Evolutionary conservation across 2,113 vertebrate species (phyloP), one percentile per base, ranked within the genome.

Genomic region (Rhinolophus ferrumequinum): DNA sequence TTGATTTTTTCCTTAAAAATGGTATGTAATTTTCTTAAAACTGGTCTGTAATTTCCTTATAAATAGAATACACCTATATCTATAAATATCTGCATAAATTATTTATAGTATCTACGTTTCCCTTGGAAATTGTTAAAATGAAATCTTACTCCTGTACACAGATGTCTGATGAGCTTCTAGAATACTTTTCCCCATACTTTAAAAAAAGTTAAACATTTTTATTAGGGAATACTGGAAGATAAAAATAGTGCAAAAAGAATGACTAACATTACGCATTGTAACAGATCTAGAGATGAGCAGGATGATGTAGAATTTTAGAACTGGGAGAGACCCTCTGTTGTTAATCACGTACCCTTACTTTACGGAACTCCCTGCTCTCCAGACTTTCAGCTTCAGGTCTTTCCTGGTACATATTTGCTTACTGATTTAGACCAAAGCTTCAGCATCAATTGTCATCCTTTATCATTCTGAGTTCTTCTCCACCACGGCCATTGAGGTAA

Each of bases 71-170:
- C 38, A 62, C 15, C 8, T 88, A 2, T 72, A 77, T 64, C 18
- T 84, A 35, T 85, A 86, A 47, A 77, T 73, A 56, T 24, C 41
- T 60, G 26, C 54, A 28, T 52, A 38, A 35, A 14, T 18, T 47
- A 54, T 26, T 41, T 72, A 13, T 33, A 77, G 30, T 54, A 60
- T 88, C 82, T 91, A 69, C 33, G 26, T 88, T 95, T 97, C 79
- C 50, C 47, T 92, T 84, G 56, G 88, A 93, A 60, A 58, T 62
- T 80, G 28, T 92, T 80, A 66, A 86, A 76, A 80, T 38, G 38
- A 88, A 26, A 5, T 1, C 12, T 90, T 72, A 72, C 16, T 22
- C 30, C 66, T 33, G 0, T 41, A 60, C 81, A 69, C n/a, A 87
- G 33, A 64, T 70, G 5, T 77, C 35, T 73, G 76, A 58, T 3